A percentile compares a stretch with the other conserved stretches of the same genome.
These are phyloP conservation scores for Rhynchotus rufescens DNA, from an alignment of 2,797 vertebrate species.

Conservation along the genomic window DNA sequence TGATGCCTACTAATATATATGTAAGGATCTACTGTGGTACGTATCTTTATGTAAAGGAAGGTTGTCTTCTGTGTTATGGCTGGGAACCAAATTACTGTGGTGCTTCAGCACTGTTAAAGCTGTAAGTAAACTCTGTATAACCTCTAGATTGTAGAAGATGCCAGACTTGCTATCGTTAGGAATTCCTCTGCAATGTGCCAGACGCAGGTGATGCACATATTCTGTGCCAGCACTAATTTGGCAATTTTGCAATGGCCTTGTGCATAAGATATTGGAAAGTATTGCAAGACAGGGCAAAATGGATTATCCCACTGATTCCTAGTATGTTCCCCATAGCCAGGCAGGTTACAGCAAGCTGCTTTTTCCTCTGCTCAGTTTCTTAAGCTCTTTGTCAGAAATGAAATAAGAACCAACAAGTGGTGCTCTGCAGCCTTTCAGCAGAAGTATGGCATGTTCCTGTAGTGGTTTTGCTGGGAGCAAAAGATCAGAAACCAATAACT, in stretches of 20 bases:
- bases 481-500: not conserved
- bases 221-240: conserved; percentile 17
- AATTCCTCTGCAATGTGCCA: not conserved
- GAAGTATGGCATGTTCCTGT: not conserved
- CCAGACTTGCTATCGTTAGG: not conserved
- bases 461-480: not conserved
- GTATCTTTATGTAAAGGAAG: not conserved
- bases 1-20: not conserved
- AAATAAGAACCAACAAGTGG: not conserved
- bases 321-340: not conserved
- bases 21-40: not conserved
- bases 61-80: not conserved
- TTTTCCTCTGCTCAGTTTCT: not conserved
- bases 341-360: not conserved
- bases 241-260: not conserved
- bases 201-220: not conserved
- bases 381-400: not conserved
- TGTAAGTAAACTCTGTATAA: not conserved
- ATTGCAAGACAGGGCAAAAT: not conserved
- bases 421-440: not conserved
- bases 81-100: not conserved
- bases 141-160: not conserved
- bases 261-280: not conserved
- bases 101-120: not conserved
- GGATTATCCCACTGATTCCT: not conserved